phyloP scores from a whole-genome alignment of 2,888 invertebrate species.

The Drosophila seclusa region DNA sequence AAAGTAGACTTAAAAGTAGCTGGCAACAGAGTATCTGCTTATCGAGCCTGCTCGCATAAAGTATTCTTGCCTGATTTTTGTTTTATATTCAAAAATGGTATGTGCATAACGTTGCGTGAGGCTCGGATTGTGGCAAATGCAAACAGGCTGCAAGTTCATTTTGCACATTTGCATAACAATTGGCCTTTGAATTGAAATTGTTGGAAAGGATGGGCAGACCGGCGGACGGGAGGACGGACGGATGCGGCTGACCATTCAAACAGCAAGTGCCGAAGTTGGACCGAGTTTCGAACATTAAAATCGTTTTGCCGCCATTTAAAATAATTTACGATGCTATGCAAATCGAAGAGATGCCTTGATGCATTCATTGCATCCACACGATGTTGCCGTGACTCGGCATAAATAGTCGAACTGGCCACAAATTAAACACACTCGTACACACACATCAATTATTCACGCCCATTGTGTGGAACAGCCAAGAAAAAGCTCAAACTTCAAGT shows the following conservation, averaged over 20 bases:
- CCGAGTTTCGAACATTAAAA: slow-evolving; percentile 40
- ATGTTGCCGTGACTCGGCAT: slow-evolving; percentile 54
- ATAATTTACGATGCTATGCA: slow-evolving; percentile 71
- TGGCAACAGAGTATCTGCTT: not conserved
- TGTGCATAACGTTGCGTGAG: slow-evolving; percentile 54
- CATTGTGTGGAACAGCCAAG: slow-evolving; percentile 40
- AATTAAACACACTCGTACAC: slow-evolving; percentile 28
- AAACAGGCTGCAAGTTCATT: slow-evolving; percentile 49
- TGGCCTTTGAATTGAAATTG: slow-evolving; percentile 69
- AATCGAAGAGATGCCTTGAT: slow-evolving; percentile 31
- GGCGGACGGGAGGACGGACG: not conserved
- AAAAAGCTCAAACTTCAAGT: not conserved
- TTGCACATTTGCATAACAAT: slow-evolving; percentile 69
- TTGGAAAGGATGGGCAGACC: slow-evolving; percentile 10
- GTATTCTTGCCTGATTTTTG: slow-evolving; percentile 1
- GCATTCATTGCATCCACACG: slow-evolving; percentile 34
- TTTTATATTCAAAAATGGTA: slow-evolving; percentile 56
- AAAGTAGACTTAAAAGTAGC: not conserved
- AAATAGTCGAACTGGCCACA: slow-evolving; percentile 30
- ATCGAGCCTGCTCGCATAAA: not conserved
- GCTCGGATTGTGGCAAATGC: slow-evolving; percentile 29
- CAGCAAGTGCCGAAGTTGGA: slow-evolving; percentile 26
- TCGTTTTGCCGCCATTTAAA: slow-evolving; percentile 61
- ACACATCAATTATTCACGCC: slow-evolving; percentile 56
- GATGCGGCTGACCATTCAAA: slow-evolving; percentile 4